Percentiles rank a stretch among this genome's conserved stretches.
Evolutionary conservation across 2,888 invertebrate genomes (phyloP).

Genomic region (Tridacna crocea): DNA sequence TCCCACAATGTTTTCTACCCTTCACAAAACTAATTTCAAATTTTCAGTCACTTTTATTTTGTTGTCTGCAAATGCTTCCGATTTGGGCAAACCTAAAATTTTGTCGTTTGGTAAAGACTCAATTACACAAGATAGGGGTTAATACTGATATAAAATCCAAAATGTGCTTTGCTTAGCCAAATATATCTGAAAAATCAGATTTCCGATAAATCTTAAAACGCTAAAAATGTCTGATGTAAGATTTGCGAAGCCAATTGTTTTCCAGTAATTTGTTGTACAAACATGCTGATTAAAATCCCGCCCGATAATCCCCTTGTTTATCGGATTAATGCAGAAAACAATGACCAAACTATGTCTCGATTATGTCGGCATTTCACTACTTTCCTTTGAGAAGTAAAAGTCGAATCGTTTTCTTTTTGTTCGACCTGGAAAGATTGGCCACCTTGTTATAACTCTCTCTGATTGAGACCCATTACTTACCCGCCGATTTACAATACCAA

Average conservation of each 20-base stretch:
- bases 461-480: conserved; percentile 29
- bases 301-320: neutral
- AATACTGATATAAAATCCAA: too few species aligned
- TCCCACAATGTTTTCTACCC: too few species aligned
- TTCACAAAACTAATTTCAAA: too few species aligned
- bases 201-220: too few species aligned
- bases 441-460: conserved; percentile 11
- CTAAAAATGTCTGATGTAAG: too few species aligned
- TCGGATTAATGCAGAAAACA: conserved; percentile 14
- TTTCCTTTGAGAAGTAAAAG: conserved; percentile 39
- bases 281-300: neutral
- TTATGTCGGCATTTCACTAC: neutral
- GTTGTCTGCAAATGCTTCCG: too few species aligned
- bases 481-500: conserved; percentile 7
- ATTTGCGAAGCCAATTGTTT: conserved; percentile 15
- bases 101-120: too few species aligned
- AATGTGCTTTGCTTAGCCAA: too few species aligned
- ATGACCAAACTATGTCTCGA: neutral
- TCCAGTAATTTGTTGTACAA: conserved; percentile 19
- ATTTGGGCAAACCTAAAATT: too few species aligned
- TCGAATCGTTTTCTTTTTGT: conserved; percentile 27
- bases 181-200: too few species aligned
- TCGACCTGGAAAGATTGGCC: conserved; percentile 18
- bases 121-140: too few species aligned
- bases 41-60: too few species aligned